A percentile compares a stretch with the other conserved stretches of the same genome.
These are phyloP conservation scores for Tinea semifulvella DNA, from an alignment of 2,888 invertebrate species.

Conservation along the genomic window DNA sequence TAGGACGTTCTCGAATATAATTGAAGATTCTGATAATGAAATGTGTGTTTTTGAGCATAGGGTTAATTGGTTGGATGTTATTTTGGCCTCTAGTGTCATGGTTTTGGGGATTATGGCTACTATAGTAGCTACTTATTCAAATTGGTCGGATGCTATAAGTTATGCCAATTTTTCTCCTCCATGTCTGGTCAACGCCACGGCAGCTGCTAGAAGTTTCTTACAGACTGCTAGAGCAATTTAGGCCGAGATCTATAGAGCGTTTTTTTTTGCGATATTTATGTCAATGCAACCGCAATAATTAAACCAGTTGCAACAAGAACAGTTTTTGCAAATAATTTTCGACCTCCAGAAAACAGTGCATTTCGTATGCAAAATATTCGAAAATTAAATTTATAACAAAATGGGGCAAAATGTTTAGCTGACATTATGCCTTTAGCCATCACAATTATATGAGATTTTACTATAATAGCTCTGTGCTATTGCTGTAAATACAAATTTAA, in stretches of 20 bases:
- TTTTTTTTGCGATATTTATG: too few species aligned
- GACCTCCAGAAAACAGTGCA: too few species aligned
- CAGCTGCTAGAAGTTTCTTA: constrained; percentile 46
- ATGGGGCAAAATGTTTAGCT: too few species aligned
- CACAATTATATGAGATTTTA: too few species aligned
- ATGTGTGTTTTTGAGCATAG: constrained; percentile 29
- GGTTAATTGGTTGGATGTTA: constrained; percentile 53
- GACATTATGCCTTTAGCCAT: too few species aligned
- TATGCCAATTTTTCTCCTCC: constrained; percentile 76
- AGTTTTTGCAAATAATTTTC: too few species aligned
- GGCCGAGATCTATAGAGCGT: background rate
- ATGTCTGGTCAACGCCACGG: constrained; percentile 73
- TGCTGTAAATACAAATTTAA: too few species aligned
- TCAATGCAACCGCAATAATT: too few species aligned
- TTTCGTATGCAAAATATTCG: too few species aligned
- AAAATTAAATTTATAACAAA: too few species aligned
- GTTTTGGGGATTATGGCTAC: constrained; percentile 72
- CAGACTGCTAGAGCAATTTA: constrained; percentile 3
- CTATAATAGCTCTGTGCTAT: too few species aligned
- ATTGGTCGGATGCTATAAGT: constrained; percentile 70
- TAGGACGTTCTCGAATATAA: constrained; percentile 35
- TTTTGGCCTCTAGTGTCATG: constrained; percentile 67
- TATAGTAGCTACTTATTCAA: constrained; percentile 74
- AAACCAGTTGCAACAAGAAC: too few species aligned
- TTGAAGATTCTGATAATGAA: constrained; percentile 23